Conservation (phyloP, 1,140 invertebrate species). For the Vanessa tameamea region DNA sequence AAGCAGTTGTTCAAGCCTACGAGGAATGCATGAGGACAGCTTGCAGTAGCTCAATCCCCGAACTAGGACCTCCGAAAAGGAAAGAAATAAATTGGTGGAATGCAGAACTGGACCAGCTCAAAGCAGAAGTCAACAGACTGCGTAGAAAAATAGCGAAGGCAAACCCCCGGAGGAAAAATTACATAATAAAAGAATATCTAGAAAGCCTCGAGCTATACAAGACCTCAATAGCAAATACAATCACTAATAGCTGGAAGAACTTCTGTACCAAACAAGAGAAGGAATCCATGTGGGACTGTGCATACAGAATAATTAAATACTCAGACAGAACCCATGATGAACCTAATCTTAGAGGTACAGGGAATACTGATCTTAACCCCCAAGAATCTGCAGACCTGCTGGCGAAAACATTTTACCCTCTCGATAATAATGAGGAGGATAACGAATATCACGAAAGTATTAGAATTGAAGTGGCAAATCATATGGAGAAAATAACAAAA, state of each 20-base stretch:
- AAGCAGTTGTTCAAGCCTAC: too few relatives aligned
- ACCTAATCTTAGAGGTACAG: not conserved
- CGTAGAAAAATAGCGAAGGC: too few relatives aligned
- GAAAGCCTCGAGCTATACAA: not conserved
- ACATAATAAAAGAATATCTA: not conserved
- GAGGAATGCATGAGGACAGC: too few relatives aligned
- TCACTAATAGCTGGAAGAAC: not conserved
- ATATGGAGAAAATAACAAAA: not conserved
- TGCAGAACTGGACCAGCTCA: not conserved
- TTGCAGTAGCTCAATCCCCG: too few relatives aligned
- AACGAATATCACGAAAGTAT: not conserved
- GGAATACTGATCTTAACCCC: not conserved
- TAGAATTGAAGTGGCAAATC: not conserved
- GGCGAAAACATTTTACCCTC: not conserved
- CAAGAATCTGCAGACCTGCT: not conserved
- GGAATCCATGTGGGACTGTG: not conserved
- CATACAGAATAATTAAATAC: not conserved
- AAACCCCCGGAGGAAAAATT: not conserved
- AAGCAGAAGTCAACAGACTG: too few relatives aligned
- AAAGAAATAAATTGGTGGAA: not conserved
- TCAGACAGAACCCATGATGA: not conserved
- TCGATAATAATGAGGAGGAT: not conserved
- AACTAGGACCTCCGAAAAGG: not conserved
- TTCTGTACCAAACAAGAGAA: not conserved
- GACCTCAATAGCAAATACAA: not conserved